Conservation (phyloP, 2,113 vertebrate species). For the Reinhardtius hippoglossoides region DNA sequence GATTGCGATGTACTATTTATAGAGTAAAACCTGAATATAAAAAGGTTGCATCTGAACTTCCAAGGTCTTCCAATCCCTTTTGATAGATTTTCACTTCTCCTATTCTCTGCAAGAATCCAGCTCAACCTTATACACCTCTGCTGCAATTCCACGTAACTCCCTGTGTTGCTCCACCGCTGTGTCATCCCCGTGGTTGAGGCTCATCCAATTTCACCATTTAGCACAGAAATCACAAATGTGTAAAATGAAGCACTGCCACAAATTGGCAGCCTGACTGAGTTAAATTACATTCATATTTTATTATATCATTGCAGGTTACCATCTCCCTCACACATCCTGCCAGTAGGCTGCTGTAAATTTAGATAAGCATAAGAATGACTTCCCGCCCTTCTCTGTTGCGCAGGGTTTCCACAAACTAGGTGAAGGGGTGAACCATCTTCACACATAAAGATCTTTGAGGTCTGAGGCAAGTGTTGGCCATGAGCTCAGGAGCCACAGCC, state of each 20-base stretch:
- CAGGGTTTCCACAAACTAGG: not conserved
- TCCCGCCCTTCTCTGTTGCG: not conserved
- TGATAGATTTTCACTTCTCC: too few relatives aligned
- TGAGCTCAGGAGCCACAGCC: constrained; percentile 28
- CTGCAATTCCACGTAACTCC: too few relatives aligned
- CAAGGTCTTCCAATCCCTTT: not conserved
- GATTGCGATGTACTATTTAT: not conserved
- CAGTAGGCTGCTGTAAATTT: not conserved
- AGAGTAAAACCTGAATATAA: not conserved
- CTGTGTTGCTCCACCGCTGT: too few relatives aligned
- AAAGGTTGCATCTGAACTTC: not conserved
- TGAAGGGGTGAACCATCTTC: not conserved
- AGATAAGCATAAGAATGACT: not conserved
- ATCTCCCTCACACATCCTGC: not conserved
- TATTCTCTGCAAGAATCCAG: too few relatives aligned
- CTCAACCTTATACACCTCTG: too few relatives aligned
- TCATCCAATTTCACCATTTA: not conserved
- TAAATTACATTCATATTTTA: too few relatives aligned
- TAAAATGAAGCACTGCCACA: too few relatives aligned
- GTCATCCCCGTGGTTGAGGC: too few relatives aligned
- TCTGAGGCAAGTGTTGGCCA: constrained; percentile 15
- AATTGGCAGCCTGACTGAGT: too few relatives aligned
- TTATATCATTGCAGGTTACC: too few relatives aligned
- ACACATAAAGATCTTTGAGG: constrained; percentile 40
- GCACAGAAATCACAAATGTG: too few relatives aligned